These are phyloP conservation scores for Ctenochaetus hawaiiensis DNA, from an alignment of 2,797 vertebrate species.

Conservation along the genomic window DNA sequence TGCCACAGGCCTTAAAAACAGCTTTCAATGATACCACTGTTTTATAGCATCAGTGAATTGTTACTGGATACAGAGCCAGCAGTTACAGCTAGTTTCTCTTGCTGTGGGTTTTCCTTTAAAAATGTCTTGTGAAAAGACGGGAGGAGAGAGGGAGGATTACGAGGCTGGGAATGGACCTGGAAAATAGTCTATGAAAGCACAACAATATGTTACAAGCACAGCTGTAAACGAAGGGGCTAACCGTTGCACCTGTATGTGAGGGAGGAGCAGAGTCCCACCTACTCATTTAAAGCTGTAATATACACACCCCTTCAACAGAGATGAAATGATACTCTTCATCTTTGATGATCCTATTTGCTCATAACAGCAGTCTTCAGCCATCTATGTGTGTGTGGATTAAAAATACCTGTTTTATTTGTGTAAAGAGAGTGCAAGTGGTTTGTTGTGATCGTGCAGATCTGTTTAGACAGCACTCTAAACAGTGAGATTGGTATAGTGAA, in stretches of 20 bases:
- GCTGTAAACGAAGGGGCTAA: slow-evolving; percentile 30
- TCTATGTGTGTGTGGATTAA: neutral
- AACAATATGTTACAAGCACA: slow-evolving; percentile 37
- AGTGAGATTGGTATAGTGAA: neutral
- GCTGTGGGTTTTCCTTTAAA: slow-evolving; percentile 46
- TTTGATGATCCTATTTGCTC: neutral
- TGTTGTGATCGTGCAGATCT: slow-evolving; percentile 17
- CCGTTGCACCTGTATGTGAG: slow-evolving; percentile 2
- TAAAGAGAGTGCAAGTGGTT: slow-evolving; percentile 5
- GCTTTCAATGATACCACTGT: slow-evolving; percentile 23
- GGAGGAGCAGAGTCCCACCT: slow-evolving; percentile 25
- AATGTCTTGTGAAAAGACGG: slow-evolving; percentile 49
- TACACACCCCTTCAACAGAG: slow-evolving; percentile 4
- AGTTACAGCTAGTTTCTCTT: slow-evolving; percentile 38
- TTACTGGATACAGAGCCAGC: slow-evolving; percentile 20
- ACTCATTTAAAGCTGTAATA: slow-evolving; percentile 17
- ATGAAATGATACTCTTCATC: slow-evolving; percentile 9
- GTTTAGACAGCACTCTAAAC: slow-evolving; percentile 1
- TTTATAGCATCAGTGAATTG: slow-evolving; percentile 58
- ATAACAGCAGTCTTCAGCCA: neutral
- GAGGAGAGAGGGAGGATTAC: slow-evolving; percentile 42
- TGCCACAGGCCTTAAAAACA: slow-evolving; percentile 31
- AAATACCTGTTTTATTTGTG: neutral
- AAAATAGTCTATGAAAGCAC: slow-evolving; percentile 62
- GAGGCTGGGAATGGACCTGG: slow-evolving; percentile 52